Conservation (phyloP, 2,888 invertebrate genomes). For the Noctua janthina region DNA sequence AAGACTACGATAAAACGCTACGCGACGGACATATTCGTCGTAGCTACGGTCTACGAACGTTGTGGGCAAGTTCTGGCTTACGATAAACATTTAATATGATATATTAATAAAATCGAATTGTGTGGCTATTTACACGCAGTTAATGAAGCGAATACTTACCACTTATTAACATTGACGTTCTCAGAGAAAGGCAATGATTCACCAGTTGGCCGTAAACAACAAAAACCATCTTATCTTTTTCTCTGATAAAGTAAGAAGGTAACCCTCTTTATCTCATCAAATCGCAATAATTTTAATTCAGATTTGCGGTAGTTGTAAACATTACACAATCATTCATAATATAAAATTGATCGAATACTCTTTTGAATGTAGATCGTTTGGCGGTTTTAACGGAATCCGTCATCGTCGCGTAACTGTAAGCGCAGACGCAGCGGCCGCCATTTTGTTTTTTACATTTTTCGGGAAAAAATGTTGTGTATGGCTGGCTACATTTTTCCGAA, state of each 20-base stretch:
- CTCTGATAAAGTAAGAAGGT: slow-evolving; percentile 19
- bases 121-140: neutral
- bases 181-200: slow-evolving; percentile 24
- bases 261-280: slow-evolving; percentile 16
- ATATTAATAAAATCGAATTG: neutral
- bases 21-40: neutral
- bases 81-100: too few species aligned
- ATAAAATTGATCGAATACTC: slow-evolving; percentile 52
- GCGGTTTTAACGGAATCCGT: slow-evolving; percentile 53
- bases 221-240: slow-evolving; percentile 37
- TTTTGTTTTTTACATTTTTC: slow-evolving; percentile 41
- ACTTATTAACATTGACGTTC: slow-evolving; percentile 3
- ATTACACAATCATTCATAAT: slow-evolving; percentile 23
- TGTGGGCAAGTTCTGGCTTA: neutral
- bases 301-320: slow-evolving; percentile 46
- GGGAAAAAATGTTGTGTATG: slow-evolving; percentile 6
- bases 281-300: slow-evolving; percentile 51
- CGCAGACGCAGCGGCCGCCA: slow-evolving; percentile 6
- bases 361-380: slow-evolving; percentile 46
- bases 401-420: slow-evolving; percentile 51
- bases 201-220: slow-evolving; percentile 9
- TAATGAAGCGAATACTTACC: slow-evolving; percentile 4
- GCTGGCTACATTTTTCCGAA: slow-evolving; percentile 23
- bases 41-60: neutral
- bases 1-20: neutral